phyloP scores from a whole-genome alignment of 1,140 invertebrate genomes.

The Drosophila saltans region DNA sequence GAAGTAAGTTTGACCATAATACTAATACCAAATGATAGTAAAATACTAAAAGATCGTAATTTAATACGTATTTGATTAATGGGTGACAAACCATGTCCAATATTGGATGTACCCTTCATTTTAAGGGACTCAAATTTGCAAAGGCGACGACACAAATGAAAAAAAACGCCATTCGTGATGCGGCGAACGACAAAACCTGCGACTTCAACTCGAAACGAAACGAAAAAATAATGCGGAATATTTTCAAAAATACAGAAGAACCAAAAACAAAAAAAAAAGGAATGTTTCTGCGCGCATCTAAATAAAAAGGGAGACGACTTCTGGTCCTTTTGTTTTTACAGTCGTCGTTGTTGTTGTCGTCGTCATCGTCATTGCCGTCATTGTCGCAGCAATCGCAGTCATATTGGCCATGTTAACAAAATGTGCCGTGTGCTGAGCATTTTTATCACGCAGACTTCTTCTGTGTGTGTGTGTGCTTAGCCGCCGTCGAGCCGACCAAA shows the following conservation, averaged over 20 bases:
- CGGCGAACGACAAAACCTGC: conserved; percentile 42
- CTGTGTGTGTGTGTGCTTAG: conserved; percentile 36
- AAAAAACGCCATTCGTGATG: conserved; percentile 61
- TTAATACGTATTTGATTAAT: too few species aligned
- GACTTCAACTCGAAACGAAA: conserved; percentile 43
- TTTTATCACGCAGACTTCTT: conserved; percentile 70
- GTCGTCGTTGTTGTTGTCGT: not conserved
- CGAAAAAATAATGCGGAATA: conserved; percentile 73
- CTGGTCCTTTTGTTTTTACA: conserved; percentile 3
- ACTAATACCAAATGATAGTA: too few species aligned
- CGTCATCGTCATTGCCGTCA: conserved; percentile 23
- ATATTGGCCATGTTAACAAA: conserved; percentile 78
- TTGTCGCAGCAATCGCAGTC: conserved; percentile 40
- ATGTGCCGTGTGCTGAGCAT: conserved; percentile 74
- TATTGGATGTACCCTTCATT: not conserved
- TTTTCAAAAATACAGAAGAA: conserved; percentile 61
- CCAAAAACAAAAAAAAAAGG: conserved; percentile 40
- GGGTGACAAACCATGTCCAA: not conserved
- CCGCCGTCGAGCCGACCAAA: conserved; percentile 20
- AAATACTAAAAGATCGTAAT: too few species aligned
- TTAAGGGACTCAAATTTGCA: conserved; percentile 39
- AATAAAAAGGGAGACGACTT: conserved; percentile 25
- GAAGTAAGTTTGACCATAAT: too few species aligned
- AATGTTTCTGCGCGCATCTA: conserved; percentile 41
- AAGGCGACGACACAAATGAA: conserved; percentile 68